A percentile compares a stretch with the other conserved stretches of the same genome.
These are phyloP conservation scores for Caenorhabditis virilis DNA, from an alignment of 2,888 invertebrate genomes.

Conservation along the genomic window DNA sequence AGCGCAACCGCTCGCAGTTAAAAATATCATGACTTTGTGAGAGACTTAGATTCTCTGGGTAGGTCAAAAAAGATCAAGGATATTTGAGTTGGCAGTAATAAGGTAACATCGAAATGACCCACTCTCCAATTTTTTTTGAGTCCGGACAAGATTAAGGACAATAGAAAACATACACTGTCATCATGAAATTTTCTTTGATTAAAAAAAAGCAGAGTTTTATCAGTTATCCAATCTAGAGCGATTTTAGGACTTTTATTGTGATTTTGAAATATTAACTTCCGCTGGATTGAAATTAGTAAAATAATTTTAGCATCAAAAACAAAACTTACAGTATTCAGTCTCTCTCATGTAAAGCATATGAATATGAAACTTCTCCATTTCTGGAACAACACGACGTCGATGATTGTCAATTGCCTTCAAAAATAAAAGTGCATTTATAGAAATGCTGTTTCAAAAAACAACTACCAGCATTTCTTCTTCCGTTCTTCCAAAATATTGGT, in stretches of 20 bases:
- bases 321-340: too few species aligned
- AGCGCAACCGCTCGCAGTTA: too few species aligned
- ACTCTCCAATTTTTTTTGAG: too few species aligned
- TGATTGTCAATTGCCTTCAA: slow-evolving; percentile 1
- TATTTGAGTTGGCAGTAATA: too few species aligned
- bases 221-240: background rate
- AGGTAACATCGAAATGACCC: background rate
- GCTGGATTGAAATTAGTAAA: too few species aligned
- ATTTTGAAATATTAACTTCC: background rate
- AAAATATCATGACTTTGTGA: too few species aligned
- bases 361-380: background rate
- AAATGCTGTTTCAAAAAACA: too few species aligned
- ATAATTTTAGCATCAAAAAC: too few species aligned
- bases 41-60: too few species aligned
- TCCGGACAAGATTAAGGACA: too few species aligned
- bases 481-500: background rate
- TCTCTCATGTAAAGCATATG: slow-evolving; percentile 1
- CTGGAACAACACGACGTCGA: background rate
- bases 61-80: too few species aligned
- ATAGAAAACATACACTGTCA: background rate
- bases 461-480: background rate
- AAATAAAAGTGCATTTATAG: too few species aligned
- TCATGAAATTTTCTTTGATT: background rate
- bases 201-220: background rate
- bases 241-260: background rate